Percentiles rank a stretch among this genome's conserved stretches.
Conservation (phyloP, 2,113 vertebrate species). For the Apus apus region DNA sequence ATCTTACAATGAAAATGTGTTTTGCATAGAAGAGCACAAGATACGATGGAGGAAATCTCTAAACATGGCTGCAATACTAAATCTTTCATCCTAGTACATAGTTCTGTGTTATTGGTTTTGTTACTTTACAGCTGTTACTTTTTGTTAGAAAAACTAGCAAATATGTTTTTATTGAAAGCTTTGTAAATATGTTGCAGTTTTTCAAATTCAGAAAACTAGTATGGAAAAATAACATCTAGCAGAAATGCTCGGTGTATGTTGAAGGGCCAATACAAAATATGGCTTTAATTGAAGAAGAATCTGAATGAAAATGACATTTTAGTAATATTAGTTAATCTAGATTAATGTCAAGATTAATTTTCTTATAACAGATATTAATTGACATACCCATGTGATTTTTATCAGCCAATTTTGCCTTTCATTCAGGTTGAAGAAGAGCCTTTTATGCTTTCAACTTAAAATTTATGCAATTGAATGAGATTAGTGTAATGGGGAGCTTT, state of each 20-base stretch:
- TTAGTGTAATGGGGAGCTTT: neutral
- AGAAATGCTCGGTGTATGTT: neutral
- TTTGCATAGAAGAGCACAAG: neutral
- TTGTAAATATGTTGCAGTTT: neutral
- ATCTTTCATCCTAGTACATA: neutral
- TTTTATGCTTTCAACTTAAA: neutral
- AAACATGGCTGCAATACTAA: neutral
- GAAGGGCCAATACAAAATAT: neutral
- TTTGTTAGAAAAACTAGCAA: accelerated
- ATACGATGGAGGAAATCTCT: neutral
- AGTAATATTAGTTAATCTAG: neutral
- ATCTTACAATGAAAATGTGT: neutral
- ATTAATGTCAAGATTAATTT: neutral
- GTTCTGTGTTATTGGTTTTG: neutral
- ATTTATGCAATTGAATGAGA: neutral
- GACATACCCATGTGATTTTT: neutral
- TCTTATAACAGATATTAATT: neutral
- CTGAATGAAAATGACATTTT: neutral
- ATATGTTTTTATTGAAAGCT: neutral
- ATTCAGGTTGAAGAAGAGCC: neutral
- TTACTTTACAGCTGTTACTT: neutral
- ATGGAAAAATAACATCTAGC: neutral
- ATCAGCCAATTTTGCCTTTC: neutral
- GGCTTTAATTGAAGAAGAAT: neutral
- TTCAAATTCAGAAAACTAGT: neutral